Evolutionary conservation across 2,113 vertebrate genomes (phyloP).

Genomic region (Dipodomys stephensi): DNA sequence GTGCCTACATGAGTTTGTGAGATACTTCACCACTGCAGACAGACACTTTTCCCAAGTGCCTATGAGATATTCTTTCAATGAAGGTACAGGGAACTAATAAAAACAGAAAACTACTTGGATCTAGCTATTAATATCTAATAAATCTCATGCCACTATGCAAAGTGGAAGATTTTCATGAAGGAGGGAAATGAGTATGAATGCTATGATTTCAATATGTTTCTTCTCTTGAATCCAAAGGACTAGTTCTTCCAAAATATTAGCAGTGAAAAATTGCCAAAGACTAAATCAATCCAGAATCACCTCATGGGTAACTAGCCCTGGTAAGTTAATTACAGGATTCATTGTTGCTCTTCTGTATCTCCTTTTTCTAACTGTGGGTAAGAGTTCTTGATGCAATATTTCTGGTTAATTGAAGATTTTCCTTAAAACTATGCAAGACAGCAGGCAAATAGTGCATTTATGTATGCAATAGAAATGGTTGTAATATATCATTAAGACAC

Average conservation of each 20-base stretch:
- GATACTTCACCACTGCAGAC: neutral
- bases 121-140: constrained; percentile 12
- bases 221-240: constrained; percentile 48
- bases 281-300: constrained; percentile 64
- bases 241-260: constrained; percentile 38
- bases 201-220: constrained; percentile 2
- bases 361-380: constrained; percentile 64
- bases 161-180: neutral
- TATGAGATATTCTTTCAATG: neutral
- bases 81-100: neutral
- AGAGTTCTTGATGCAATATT: constrained; percentile 78
- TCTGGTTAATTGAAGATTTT: constrained; percentile 87
- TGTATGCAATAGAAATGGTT: constrained; percentile 87
- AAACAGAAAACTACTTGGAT: neutral
- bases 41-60: neutral
- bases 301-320: constrained; percentile 74
- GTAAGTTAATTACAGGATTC: constrained; percentile 79
- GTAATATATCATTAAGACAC: constrained; percentile 86
- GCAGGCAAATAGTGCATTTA: constrained; percentile 86
- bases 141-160: neutral
- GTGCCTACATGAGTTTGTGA: neutral
- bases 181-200: neutral
- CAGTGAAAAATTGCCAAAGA: constrained; percentile 37
- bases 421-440: constrained; percentile 82
- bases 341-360: constrained; percentile 65